These are phyloP conservation scores for Lottia scabra DNA, from an alignment of 2,888 invertebrate genomes.

Conservation along the genomic window DNA sequence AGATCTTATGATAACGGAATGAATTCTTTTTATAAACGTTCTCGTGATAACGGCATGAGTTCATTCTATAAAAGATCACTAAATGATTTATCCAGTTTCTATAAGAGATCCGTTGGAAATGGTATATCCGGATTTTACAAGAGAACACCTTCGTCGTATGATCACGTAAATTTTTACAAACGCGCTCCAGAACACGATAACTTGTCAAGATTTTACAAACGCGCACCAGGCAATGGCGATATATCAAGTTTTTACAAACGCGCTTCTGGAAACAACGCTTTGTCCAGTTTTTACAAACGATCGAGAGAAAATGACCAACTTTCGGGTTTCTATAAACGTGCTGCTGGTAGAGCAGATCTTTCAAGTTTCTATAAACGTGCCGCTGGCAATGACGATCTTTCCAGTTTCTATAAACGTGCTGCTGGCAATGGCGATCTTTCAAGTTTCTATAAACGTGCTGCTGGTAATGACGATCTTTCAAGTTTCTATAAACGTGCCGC, in stretches of 20 bases:
- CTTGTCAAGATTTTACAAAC: slow-evolving; percentile 14
- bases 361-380: slow-evolving; percentile 21
- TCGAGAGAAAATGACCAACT: background rate
- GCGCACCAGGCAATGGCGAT: background rate
- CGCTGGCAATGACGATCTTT: background rate
- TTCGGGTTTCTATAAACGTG: slow-evolving; percentile 19
- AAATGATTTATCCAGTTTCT: slow-evolving; percentile 11
- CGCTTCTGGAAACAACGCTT: background rate
- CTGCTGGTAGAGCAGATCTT: background rate
- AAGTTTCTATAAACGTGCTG: slow-evolving; percentile 17
- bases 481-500: slow-evolving; percentile 23
- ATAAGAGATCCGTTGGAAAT: background rate
- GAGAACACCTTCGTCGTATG: background rate
- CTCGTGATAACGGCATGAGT: slow-evolving; percentile 2
- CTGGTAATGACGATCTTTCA: background rate
- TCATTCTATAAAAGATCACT: slow-evolving; percentile 18
- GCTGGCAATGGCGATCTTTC: slow-evolving; percentile 4
- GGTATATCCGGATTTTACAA: slow-evolving; percentile 14
- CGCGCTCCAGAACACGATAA: background rate
- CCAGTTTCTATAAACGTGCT: slow-evolving; percentile 22
- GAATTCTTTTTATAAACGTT: slow-evolving; percentile 17
- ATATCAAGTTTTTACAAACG: slow-evolving; percentile 19
- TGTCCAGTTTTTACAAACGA: slow-evolving; percentile 21
- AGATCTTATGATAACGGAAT: background rate
- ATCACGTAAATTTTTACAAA: slow-evolving; percentile 20